Evolutionary conservation across 2,888 invertebrate species (phyloP), one percentile per base, ranked within the genome.

Genomic region (Xestia c-nigrum): DNA sequence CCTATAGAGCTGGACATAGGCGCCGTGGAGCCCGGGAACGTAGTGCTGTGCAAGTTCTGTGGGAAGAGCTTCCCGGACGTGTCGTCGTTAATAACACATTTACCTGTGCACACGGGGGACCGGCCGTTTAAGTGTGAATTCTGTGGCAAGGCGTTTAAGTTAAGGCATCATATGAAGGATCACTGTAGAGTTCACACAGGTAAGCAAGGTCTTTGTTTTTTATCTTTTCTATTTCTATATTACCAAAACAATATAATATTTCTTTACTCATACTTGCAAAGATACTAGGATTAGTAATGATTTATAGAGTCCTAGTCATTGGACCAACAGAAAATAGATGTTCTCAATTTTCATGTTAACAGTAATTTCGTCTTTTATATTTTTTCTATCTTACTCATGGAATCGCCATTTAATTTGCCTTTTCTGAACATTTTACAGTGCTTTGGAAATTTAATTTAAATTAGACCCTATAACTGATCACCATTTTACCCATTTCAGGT

Each of bases 111-210:
- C 95, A 99, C 99, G 78, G 99, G 99, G 87, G 99, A 99, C 93
- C 97, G 99, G 92, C 99, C 99, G 79, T 99, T 99, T 96, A 99
- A 98, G 97, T 99, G 99, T 97, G 99, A 99, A 95, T 99, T 98
- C 97, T 99, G 99, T 96, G 99, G 99, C 86, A 99, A 99, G 96
- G 99, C 99, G 89, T 99, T 99, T 97, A 99, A 99, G 94, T 97
- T 99, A 92, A 97, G 99, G 84, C 99, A 99, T 94, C 99, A 99
- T 97, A 99, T 99, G 99, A 99, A 99, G 96, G 99, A 99, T 97
- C 99, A 99, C 94, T 99, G 98, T 97, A 98, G 99, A 92, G 99
- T 99, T 85, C 99, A 99, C 94, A 99, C 99, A 89, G 99, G 97
- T 97, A 95, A 97, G 97, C 88, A 52, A 19, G 38, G 1, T 47